phyloP scores from a whole-genome alignment of 2,113 vertebrate genomes.

The Pholis gunnellus region DNA sequence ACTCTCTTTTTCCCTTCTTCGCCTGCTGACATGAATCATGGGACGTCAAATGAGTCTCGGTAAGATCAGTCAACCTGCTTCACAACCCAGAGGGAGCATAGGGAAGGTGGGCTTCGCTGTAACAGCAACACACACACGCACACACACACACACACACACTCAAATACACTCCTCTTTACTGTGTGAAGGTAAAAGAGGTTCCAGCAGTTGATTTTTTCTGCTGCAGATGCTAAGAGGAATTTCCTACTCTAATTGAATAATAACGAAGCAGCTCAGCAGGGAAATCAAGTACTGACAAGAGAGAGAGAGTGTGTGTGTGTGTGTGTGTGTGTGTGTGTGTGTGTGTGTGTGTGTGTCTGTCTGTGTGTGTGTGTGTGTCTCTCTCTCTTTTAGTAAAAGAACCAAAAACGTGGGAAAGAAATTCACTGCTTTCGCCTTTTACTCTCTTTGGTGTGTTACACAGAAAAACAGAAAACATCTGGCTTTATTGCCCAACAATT shows the following conservation, averaged over 20 bases:
- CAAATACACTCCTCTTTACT: neutral
- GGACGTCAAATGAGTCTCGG: conserved; percentile 44
- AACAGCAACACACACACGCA: neutral
- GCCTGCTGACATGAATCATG: conserved; percentile 56
- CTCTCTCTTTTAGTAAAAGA: neutral
- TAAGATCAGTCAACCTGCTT: conserved; percentile 57
- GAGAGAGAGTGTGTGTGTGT: conserved; percentile 1
- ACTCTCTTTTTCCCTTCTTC: conserved; percentile 6
- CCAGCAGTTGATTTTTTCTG: conserved; percentile 21
- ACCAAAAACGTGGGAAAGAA: neutral
- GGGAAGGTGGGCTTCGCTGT: conserved; percentile 15
- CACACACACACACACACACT: conserved; percentile 12
- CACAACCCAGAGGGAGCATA: conserved; percentile 32
- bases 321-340: neutral
- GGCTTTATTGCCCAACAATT: too few relatives aligned
- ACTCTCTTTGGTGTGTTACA: neutral
- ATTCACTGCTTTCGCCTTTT: neutral
- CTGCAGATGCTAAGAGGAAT: conserved; percentile 38
- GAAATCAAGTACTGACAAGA: conserved; percentile 39
- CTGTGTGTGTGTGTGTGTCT: neutral
- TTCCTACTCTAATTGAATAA: conserved; percentile 57
- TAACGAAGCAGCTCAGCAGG: conserved; percentile 32
- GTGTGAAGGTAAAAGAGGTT: conserved; percentile 16
- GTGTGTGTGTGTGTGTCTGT: neutral
- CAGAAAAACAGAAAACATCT: too few relatives aligned